These are phyloP conservation scores for Wiebesia pumilae DNA, from an alignment of 1,140 invertebrate species.

Conservation along the genomic window DNA sequence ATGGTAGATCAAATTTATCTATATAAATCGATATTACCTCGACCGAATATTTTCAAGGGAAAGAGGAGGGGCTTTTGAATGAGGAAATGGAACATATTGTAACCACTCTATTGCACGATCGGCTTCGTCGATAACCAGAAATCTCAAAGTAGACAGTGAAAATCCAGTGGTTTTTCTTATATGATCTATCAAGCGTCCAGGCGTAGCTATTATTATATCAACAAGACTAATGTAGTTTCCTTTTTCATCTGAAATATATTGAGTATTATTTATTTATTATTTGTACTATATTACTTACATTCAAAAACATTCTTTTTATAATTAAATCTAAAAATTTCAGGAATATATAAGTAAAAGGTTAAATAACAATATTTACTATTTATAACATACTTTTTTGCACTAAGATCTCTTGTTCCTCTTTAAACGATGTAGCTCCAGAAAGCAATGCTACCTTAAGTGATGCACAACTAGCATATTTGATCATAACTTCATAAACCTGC, in stretches of 20 bases:
- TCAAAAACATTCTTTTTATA: neutral
- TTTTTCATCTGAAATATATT: slow-evolving; percentile 70
- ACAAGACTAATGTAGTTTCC: slow-evolving; percentile 77
- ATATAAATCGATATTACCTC: slow-evolving; percentile 42
- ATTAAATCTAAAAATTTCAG: too few species aligned
- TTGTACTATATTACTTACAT: neutral
- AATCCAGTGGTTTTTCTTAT: slow-evolving; percentile 92
- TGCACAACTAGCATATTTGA: slow-evolving; percentile 82
- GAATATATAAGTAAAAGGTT: neutral
- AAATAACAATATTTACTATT: slow-evolving; percentile 1
- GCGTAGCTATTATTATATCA: slow-evolving; percentile 95
- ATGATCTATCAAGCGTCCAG: slow-evolving; percentile 94
- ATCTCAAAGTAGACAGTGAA: slow-evolving; percentile 85
- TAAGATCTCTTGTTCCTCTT: slow-evolving; percentile 85
- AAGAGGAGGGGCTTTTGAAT: slow-evolving; percentile 65
- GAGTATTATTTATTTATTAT: neutral
- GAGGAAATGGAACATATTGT: slow-evolving; percentile 79
- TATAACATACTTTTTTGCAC: slow-evolving; percentile 79
- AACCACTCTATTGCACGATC: slow-evolving; percentile 94
- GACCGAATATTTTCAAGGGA: slow-evolving; percentile 59
- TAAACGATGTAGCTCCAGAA: slow-evolving; percentile 83
- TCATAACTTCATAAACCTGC: slow-evolving; percentile 91
- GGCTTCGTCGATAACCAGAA: slow-evolving; percentile 96
- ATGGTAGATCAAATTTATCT: slow-evolving; percentile 14
- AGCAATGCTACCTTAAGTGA: slow-evolving; percentile 84